These are phyloP conservation scores for Chlorospingus flavigularis DNA, from an alignment of 2,797 vertebrate species.

Conservation along the genomic window DNA sequence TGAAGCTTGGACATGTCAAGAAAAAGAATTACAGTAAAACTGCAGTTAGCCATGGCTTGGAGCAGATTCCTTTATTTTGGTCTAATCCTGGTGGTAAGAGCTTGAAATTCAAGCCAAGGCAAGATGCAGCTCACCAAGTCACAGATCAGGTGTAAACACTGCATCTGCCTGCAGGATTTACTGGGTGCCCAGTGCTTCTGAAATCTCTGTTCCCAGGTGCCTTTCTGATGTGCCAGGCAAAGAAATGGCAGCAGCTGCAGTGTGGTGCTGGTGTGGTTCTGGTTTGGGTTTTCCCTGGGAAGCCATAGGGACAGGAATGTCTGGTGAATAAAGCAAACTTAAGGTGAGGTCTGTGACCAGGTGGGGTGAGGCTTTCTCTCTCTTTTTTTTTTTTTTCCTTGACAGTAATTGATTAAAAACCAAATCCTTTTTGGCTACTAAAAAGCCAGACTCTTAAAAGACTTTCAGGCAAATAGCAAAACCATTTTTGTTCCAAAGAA, in stretches of 20 bases:
- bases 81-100: background rate
- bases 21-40: background rate
- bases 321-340: background rate
- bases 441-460: background rate
- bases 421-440: background rate
- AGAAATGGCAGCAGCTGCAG: background rate
- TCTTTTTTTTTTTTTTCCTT: too few relatives aligned
- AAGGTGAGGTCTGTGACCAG: background rate
- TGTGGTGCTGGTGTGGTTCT: background rate
- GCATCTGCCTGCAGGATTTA: background rate
- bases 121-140: background rate
- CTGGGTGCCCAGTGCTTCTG: background rate
- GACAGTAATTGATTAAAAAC: background rate
- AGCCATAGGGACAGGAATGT: background rate
- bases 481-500: background rate
- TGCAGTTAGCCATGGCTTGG: background rate
- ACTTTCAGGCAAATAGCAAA: background rate
- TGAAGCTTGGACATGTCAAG: background rate
- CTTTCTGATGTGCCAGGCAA: background rate
- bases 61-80: background rate
- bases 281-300: background rate
- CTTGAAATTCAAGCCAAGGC: background rate
- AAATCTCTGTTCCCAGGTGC: background rate
- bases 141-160: background rate
- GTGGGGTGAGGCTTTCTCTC: background rate